These are phyloP conservation scores for Theocolax elegans DNA, from an alignment of 1,140 invertebrate genomes.

Conservation along the genomic window DNA sequence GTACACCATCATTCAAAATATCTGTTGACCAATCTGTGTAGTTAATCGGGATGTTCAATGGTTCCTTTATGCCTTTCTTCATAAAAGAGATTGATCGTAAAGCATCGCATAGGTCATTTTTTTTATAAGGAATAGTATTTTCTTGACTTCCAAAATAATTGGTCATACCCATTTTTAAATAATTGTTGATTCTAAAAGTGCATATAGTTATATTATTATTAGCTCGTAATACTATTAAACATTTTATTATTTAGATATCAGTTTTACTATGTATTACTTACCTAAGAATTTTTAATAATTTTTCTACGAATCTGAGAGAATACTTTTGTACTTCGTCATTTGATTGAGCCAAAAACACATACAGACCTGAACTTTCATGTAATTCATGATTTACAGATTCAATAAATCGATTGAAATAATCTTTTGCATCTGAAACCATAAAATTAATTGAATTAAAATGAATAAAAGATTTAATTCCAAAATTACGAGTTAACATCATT, in stretches of 20 bases:
- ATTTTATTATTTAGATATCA: background rate
- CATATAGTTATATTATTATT: background rate
- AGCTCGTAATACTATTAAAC: background rate
- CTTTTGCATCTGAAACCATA: constrained; percentile 34
- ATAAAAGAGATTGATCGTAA: constrained; percentile 15
- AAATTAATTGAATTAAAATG: no score
- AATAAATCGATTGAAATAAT: constrained; percentile 43
- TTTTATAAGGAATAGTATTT: constrained; percentile 41
- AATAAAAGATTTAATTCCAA: no score
- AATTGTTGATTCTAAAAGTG: constrained; percentile 34
- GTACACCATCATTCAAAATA: constrained; percentile 43
- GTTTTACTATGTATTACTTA: constrained; percentile 27
- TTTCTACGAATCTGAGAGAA: constrained; percentile 41
- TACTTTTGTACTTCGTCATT: constrained; percentile 29
- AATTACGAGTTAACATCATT: no score
- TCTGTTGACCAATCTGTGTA: constrained; percentile 31
- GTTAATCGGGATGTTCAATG: constrained; percentile 16
- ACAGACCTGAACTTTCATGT: constrained; percentile 46
- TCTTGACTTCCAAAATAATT: constrained; percentile 30
- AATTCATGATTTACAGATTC: constrained; percentile 45
- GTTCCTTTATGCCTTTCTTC: background rate
- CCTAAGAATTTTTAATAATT: constrained; percentile 45
- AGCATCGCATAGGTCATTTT: constrained; percentile 44
- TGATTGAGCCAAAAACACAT: constrained; percentile 45
- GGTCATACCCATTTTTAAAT: constrained; percentile 49